A percentile compares a stretch with the other conserved stretches of the same genome.
Evolutionary conservation across 1,140 invertebrate species (phyloP).

Genomic region (Diprion similis): DNA sequence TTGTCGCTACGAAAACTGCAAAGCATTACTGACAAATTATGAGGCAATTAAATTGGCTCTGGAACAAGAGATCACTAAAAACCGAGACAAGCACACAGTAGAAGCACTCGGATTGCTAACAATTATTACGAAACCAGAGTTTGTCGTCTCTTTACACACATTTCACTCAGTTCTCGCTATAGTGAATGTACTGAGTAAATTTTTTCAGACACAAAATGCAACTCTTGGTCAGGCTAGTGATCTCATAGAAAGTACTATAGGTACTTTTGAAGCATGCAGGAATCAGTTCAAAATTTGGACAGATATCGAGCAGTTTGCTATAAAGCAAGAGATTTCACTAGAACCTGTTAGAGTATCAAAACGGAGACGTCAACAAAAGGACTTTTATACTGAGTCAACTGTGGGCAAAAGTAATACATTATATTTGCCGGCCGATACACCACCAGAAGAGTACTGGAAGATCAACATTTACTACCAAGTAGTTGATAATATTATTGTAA

Average conservation of each 20-base stretch:
- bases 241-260: conserved; percentile 5
- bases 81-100: conserved; percentile 15
- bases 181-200: conserved; percentile 8
- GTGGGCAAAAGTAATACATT: conserved; percentile 5
- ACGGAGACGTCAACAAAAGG: conserved; percentile 7
- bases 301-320: conserved; percentile 7
- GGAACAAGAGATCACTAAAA: conserved; percentile 20
- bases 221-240: conserved; percentile 7
- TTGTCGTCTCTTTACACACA: conserved; percentile 7
- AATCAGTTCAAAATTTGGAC: conserved; percentile 7
- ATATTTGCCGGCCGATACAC: conserved; percentile 1
- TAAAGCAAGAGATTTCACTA: conserved; percentile 5
- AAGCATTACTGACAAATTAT: conserved; percentile 25
- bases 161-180: conserved; percentile 7
- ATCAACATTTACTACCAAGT: too few species aligned
- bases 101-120: conserved; percentile 20
- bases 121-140: conserved; percentile 26
- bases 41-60: conserved; percentile 22
- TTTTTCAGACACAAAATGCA: conserved; percentile 7
- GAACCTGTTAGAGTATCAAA: conserved; percentile 5
- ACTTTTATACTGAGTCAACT: conserved; percentile 7
- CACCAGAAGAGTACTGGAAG: conserved; percentile 1
- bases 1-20: conserved; percentile 17
- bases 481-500: background rate
- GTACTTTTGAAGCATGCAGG: conserved; percentile 7